Evolutionary conservation across 2,888 invertebrate genomes (phyloP).

Genomic region (Chymomyza amoena): DNA sequence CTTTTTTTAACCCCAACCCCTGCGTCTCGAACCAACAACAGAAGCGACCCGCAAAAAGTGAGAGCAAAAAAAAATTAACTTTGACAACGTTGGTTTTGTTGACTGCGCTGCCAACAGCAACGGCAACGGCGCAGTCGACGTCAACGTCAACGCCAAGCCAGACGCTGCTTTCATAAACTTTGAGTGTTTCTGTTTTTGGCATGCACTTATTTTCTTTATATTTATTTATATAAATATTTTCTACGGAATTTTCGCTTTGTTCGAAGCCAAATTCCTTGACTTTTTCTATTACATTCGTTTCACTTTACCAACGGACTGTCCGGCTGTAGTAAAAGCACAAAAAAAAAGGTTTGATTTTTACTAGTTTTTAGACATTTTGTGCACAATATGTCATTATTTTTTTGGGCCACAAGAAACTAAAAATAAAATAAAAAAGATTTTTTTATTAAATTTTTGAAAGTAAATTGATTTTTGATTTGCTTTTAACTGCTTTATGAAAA

Average conservation of each 20-base stretch:
- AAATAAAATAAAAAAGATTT: too few species aligned
- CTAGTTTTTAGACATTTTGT: too few species aligned
- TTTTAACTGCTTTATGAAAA: too few species aligned
- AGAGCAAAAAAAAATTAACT: slow-evolving; percentile 42
- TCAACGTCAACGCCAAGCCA: slow-evolving; percentile 27
- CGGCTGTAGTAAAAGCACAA: neutral
- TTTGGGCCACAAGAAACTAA: too few species aligned
- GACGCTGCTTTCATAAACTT: slow-evolving; percentile 72
- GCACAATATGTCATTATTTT: too few species aligned
- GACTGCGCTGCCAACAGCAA: neutral
- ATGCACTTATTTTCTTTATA: slow-evolving; percentile 63
- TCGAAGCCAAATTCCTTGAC: neutral
- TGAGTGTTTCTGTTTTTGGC: slow-evolving; percentile 71
- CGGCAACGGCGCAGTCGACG: slow-evolving; percentile 30
- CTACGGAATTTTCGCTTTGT: slow-evolving; percentile 36
- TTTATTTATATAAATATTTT: slow-evolving; percentile 65
- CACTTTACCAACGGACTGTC: slow-evolving; percentile 15
- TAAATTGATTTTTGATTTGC: too few species aligned
- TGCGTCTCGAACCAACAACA: neutral
- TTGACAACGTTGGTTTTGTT: slow-evolving; percentile 38
- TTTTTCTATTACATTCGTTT: neutral
- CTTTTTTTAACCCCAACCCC: too few species aligned
- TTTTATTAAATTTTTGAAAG: too few species aligned
- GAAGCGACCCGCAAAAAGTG: slow-evolving; percentile 2
- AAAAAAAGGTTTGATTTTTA: neutral